Percentiles rank a stretch among this genome's conserved stretches.
phyloP scores from a whole-genome alignment of 2,888 invertebrate species.

The Hypena proboscidalis region DNA sequence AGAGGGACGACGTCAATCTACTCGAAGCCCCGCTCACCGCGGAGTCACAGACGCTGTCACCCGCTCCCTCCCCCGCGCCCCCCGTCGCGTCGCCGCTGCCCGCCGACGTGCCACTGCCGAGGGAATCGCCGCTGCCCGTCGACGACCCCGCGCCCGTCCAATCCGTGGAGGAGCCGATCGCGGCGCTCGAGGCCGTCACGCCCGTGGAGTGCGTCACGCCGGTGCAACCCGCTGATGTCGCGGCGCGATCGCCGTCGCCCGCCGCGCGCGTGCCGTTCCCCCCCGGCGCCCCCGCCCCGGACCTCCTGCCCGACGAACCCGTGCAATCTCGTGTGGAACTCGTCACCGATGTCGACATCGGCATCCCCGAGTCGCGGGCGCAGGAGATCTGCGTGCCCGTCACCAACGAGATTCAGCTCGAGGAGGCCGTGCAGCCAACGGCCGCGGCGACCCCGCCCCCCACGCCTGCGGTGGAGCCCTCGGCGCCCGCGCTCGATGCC shows the following conservation, averaged over 20 bases:
- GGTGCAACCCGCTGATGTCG: background rate
- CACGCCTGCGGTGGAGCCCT: slow-evolving; percentile 51
- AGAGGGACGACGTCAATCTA: slow-evolving; percentile 3
- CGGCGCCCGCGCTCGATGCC: slow-evolving; percentile 38
- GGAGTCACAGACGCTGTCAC: slow-evolving; percentile 5
- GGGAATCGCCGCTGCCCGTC: slow-evolving; percentile 34
- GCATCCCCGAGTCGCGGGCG: slow-evolving; percentile 71
- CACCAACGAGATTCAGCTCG: slow-evolving; percentile 68
- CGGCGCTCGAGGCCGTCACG: slow-evolving; percentile 23
- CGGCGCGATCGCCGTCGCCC: slow-evolving; percentile 1
- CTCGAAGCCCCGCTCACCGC: slow-evolving; percentile 2
- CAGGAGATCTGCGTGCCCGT: slow-evolving; percentile 80
- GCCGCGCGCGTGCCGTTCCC: slow-evolving; percentile 8
- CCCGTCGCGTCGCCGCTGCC: slow-evolving; percentile 35
- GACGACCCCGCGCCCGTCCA: slow-evolving; percentile 17
- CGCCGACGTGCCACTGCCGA: slow-evolving; percentile 35
- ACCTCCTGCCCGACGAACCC: slow-evolving; percentile 66
- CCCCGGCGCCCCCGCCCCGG: slow-evolving; percentile 60
- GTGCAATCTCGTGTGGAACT: slow-evolving; percentile 55
- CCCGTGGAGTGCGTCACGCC: slow-evolving; percentile 19
- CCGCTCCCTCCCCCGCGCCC: slow-evolving; percentile 10
- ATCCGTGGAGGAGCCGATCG: slow-evolving; percentile 21
- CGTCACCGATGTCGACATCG: slow-evolving; percentile 74
- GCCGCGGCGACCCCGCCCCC: slow-evolving; percentile 49
- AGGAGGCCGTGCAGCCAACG: slow-evolving; percentile 59